A percentile compares a stretch with the other conserved stretches of the same genome.
Evolutionary conservation across 2,888 invertebrate species (phyloP).

Genomic region (Chrysolina haemoptera): DNA sequence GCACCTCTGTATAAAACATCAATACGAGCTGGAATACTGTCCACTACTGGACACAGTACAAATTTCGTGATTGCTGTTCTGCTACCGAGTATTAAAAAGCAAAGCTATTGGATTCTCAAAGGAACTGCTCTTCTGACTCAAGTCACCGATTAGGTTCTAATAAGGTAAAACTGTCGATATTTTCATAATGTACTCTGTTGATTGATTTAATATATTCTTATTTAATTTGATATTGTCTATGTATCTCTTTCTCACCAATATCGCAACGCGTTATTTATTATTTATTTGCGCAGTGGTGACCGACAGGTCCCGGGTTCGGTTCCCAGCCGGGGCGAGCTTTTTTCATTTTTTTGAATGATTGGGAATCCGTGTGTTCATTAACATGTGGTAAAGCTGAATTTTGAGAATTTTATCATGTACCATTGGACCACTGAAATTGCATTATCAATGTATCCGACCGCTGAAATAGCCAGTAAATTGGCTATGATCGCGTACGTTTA

Average conservation of each 20-base stretch:
- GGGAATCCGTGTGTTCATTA: too few relatives aligned
- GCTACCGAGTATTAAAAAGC: conserved; percentile 76
- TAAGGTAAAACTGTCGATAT: conserved; percentile 13
- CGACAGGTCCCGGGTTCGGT: too few relatives aligned
- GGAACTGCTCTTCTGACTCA: conserved; percentile 91
- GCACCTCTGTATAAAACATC: conserved; percentile 92
- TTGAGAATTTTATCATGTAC: too few relatives aligned
- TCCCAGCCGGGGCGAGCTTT: too few relatives aligned
- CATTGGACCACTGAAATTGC: too few relatives aligned
- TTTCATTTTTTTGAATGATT: too few relatives aligned
- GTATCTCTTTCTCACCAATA: not conserved
- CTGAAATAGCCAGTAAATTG: too few relatives aligned
- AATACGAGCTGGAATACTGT: conserved; percentile 87
- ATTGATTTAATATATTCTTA: not conserved
- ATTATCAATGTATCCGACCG: too few relatives aligned
- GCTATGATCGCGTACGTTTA: too few relatives aligned
- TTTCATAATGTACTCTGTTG: conserved; percentile 1
- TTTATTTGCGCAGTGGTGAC: too few relatives aligned
- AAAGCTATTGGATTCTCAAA: conserved; percentile 90
- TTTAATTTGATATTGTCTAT: not conserved
- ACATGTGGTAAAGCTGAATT: too few relatives aligned
- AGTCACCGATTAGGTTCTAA: conserved; percentile 75
- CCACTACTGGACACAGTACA: conserved; percentile 94
- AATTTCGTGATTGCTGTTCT: conserved; percentile 90
- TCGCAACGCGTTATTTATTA: too few relatives aligned